Conservation (phyloP, 2,888 invertebrate genomes). For the Brachylomia viminalis region DNA sequence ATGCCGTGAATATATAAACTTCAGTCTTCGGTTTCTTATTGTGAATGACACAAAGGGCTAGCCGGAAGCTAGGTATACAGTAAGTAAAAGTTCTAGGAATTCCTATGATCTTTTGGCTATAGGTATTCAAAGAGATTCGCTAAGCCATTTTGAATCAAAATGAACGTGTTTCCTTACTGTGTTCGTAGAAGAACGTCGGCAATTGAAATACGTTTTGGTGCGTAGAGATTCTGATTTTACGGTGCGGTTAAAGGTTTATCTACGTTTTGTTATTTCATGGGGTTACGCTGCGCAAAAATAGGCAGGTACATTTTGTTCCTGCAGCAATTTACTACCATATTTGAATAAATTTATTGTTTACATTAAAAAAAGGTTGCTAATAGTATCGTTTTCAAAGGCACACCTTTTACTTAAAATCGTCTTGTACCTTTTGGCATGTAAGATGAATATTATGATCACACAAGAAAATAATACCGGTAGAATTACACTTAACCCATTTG, state of each 20-base stretch:
- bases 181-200: slow-evolving; percentile 58
- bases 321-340: too few species aligned
- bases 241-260: not conserved
- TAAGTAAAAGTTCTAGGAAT: slow-evolving; percentile 59
- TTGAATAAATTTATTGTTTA: not conserved
- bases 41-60: slow-evolving; percentile 53
- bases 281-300: not conserved
- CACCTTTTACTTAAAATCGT: not conserved
- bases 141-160: slow-evolving; percentile 64
- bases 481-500: not conserved
- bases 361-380: not conserved
- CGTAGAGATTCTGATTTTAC: slow-evolving; percentile 33
- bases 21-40: slow-evolving; percentile 39
- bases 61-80: slow-evolving; percentile 31
- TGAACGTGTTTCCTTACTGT: slow-evolving; percentile 62
- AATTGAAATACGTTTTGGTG: slow-evolving; percentile 56
- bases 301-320: not conserved
- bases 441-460: not conserved
- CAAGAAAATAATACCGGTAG: not conserved
- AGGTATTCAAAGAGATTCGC: slow-evolving; percentile 56
- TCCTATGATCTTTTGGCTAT: slow-evolving; percentile 55
- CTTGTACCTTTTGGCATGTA: too few species aligned
- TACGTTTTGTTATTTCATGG: not conserved
- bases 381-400: not conserved
- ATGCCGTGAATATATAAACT: slow-evolving; percentile 37